Evolutionary conservation across 1,140 invertebrate genomes (phyloP), one percentile per base, ranked within the genome.

Genomic region (Sinonovacula constricta): DNA sequence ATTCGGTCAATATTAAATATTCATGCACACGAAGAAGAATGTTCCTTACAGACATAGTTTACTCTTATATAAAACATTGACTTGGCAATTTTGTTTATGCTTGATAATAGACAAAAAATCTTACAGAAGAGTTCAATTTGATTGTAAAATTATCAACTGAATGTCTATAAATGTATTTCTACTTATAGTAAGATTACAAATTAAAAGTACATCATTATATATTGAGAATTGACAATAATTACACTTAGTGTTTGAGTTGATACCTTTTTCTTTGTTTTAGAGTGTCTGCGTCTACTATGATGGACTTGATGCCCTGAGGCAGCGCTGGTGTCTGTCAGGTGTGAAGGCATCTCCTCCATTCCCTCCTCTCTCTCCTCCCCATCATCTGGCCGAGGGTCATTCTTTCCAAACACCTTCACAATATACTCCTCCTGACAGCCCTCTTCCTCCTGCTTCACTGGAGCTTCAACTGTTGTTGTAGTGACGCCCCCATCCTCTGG

Each of bases 401-500:
- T 67, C n/a, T 65, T 81, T n/a, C 56, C 71, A 39, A 45, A 78
- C 26, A 66, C 79, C 60, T 79, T 53, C 4, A 56, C 70, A 33
- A 59, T 45, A 51, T 53, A 65, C 54, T 66, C 65, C 33, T 75
- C 26, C 60, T 60, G 74, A 34, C 84, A 71, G 12, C 26, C 65
- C 45, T 81, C 62, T 30, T 76, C 81, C 31, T 70, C 74, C 22
- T 22, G 57, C 30, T 30, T 71, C 4, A 59, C 30, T n/a, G 54
- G 72, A 49, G 65, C 77, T 18, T 56, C 75, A 31, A 28, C 51
- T 10, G 49, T 49, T 12, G 36, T 62, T 30, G 10, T 30, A 36
- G 54, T 68, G 31, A 56, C 77, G 31, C 24, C 51, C 51, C 66
- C 31, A n/a, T 70, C 82, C 53, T 62, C 79, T 28, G 76, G 88